phyloP scores from a whole-genome alignment of 37 sponge, comb jelly and placozoan species.

The Hormiphora californensis region DNA sequence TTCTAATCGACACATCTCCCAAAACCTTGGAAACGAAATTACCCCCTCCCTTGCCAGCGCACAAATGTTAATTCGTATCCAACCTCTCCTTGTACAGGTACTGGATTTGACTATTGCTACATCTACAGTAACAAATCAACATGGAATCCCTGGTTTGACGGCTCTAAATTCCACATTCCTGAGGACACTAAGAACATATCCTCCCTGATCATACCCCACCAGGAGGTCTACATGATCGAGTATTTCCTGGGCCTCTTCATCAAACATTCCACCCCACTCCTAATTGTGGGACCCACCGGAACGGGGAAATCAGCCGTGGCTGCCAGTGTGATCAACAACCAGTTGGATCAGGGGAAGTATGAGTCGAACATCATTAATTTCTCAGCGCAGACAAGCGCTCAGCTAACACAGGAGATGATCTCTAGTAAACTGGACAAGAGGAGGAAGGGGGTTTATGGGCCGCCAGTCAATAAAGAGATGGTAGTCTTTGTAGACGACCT shows the following conservation, averaged over 20 bases:
- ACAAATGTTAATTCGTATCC: too few relatives aligned
- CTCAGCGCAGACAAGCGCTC: conserved; percentile 40
- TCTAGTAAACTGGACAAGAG: conserved; percentile 19
- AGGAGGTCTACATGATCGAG: background rate
- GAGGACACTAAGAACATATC: background rate
- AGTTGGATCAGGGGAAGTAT: background rate
- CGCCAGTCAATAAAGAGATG: conserved; percentile 8
- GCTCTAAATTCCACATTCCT: conserved; percentile 3
- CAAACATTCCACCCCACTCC: background rate
- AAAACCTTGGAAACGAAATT: too few relatives aligned
- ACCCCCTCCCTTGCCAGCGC: too few relatives aligned
- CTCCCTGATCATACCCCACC: conserved; percentile 32
- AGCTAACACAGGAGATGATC: conserved; percentile 54
- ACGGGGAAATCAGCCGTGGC: conserved; percentile 54
- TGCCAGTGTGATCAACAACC: background rate
- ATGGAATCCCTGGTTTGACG: conserved; percentile 48
- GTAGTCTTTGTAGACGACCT: conserved; percentile 53
- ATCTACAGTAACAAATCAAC: background rate
- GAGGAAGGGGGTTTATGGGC: conserved; percentile 33
- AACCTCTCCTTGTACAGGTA: too few relatives aligned
- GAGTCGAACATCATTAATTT: conserved; percentile 53
- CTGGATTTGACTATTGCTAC: conserved; percentile 3
- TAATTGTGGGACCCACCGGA: conserved; percentile 52
- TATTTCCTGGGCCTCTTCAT: conserved; percentile 53
- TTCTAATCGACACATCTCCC: too few relatives aligned